Base-by-base conservation (phyloP, 2,113 vertebrate species). In the Anolis sagrei region DNA sequence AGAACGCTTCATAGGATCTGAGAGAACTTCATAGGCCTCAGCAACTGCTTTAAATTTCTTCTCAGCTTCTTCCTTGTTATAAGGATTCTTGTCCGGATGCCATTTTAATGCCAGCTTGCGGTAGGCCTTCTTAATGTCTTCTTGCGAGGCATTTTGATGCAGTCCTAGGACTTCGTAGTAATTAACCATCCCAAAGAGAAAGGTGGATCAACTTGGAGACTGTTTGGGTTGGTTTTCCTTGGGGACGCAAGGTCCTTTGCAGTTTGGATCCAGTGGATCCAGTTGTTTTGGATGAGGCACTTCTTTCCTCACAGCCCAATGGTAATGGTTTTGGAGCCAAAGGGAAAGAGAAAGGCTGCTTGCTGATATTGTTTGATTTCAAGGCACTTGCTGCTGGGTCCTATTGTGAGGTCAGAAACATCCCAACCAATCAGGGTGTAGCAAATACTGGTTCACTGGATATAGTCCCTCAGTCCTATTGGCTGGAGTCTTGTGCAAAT, bases 71-170 rank as follows among this genome's bases (percentile, higher is more conserved):
- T 98, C 97, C 49, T 97, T 97, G 88, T 97, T 97, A 32, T 84
- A 92, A 0, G 97, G 97, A 88, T 99, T 99, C 95, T 98, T 99
- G 94, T 99, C 98, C 0, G 98, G 98, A 90, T 99, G 98, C 92
- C 97, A 99, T 91, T 98, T 97, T 77, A 98, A 76, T 0, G 98
- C 98, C 21, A 99, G 95, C 87, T 97, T 98, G 76, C 95, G 95
- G 93, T 98, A 99, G 1, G 97, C 97, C 92, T 98, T 99, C 87
- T 97, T 99, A n/a, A 98, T 94, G 68, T 98, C 98, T 1, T 98
- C 97, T 0, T 89, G 66, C 0, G 97, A 95, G 19, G 97, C 94
- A 10, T 36, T 90, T 54, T 95, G 94, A 49, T 85, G 89, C 1
- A 99, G 95, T 8, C 96, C 97, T 86, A 99, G 86, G 29, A 97